Evolutionary conservation across 2,888 invertebrate species (phyloP).

Genomic region (Stenodema calcarata): DNA sequence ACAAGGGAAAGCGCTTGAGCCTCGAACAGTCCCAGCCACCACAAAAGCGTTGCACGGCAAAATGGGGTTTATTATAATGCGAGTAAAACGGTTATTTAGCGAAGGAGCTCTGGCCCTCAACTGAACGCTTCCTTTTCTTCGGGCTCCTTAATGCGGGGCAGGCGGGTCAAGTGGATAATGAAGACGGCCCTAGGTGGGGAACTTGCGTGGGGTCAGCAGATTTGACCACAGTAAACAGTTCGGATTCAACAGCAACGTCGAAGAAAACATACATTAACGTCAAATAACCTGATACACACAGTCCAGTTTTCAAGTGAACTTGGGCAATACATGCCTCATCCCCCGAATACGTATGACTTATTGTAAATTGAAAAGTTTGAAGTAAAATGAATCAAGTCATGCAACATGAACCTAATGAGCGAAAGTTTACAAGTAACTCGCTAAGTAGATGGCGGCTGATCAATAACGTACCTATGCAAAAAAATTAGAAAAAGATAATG

Average conservation of each 20-base stretch:
- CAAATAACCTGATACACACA: background rate
- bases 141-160: slow-evolving; percentile 16
- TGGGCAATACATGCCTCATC: no score
- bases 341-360: no score
- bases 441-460: no score
- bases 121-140: slow-evolving; percentile 46
- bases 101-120: slow-evolving; percentile 9
- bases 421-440: no score
- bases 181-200: slow-evolving; percentile 23
- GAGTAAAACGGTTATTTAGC: background rate
- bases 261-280: background rate
- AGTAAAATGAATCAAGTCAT: no score
- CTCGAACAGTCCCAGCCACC: background rate
- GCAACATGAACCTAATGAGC: no score
- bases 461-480: no score
- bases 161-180: slow-evolving; percentile 46
- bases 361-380: no score
- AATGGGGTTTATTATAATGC: background rate
- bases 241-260: background rate
- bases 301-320: no score
- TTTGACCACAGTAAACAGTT: background rate
- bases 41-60: background rate
- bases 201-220: slow-evolving; percentile 35
- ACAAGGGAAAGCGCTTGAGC: background rate
- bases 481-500: no score